Base-by-base conservation (phyloP, 1,140 invertebrate species). In the Reticulitermes speratus region DNA sequence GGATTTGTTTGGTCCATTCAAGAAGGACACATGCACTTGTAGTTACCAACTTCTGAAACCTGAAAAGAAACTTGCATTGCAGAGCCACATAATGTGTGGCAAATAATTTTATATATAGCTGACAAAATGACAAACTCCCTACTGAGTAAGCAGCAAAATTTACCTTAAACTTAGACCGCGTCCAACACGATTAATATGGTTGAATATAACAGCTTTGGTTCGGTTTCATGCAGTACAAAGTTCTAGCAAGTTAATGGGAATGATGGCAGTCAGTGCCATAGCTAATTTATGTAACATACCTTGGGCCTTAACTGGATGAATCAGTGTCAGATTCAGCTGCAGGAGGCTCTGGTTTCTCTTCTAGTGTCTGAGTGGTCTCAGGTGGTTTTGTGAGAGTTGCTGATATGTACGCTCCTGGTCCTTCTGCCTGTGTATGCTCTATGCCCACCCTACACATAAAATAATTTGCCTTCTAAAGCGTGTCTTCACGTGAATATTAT, bases 351-450 rank as follows among this genome's bases (percentile, higher is more conserved):
- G 90, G 88, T 30, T 83, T 83, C 23, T 86, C 86, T 44, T 83
- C 44, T 52, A 85, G 82, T 14, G 30, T 30, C 5, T 87, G 88
- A 16, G 87, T 55, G 30, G 88, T 87, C 85, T 90, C 89, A 59
- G 89, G 87, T 84, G 90, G 88, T 44, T 87, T 91, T 11, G 90
- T 89, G 19, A 91, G 91, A 16, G 96, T 96, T 52, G 96, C 96
- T 65, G 94, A 90, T 83, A 96, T 91, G 90, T 97, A 97, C 82
- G 96, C 95, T 87, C 94, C 94, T 88, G 95, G 95, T 84, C 94
- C 93, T 89, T 95, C 94, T 9, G 95, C 96, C 88, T 95, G 94
- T 84, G 95, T 96, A 88, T 96, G 96, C 89, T 97, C 96, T 89
- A 97, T 97, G 88, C 95, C 96, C 89, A 97, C 96, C 89, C 96